These are phyloP conservation scores for Pica pica DNA, from an alignment of 2,113 vertebrate species.

Conservation along the genomic window DNA sequence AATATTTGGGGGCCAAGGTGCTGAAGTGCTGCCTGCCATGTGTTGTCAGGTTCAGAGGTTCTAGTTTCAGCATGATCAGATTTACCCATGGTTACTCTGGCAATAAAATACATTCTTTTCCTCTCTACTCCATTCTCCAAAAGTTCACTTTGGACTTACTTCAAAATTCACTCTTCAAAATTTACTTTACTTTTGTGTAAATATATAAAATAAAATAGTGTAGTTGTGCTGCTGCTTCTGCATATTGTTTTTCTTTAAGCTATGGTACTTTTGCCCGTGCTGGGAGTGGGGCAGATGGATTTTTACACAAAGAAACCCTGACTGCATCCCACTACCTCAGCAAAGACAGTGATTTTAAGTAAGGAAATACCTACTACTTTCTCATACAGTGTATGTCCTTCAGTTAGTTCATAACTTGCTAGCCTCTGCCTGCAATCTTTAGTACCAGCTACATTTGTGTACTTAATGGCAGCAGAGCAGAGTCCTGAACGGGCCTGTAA, in stretches of 20 bases:
- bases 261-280: not conserved
- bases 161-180: not conserved
- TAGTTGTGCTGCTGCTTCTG: not conserved
- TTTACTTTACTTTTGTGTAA: not conserved
- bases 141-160: not conserved
- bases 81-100: not conserved
- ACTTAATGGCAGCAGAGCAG: not conserved
- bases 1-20: not conserved
- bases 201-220: not conserved
- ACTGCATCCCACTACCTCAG: not conserved
- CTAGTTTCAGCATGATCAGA: not conserved
- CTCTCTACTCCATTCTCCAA: not conserved
- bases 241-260: not conserved
- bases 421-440: not conserved
- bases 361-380: not conserved
- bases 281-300: rapidly evolving
- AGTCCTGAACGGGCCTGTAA: not conserved
- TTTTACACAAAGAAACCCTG: not conserved
- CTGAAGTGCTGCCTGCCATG: not conserved
- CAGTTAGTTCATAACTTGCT: not conserved
- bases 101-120: not conserved
- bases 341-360: no score
- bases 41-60: not conserved
- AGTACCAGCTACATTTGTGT: rapidly evolving
- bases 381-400: not conserved